phyloP scores from a whole-genome alignment of 2,113 vertebrate genomes.

The Falcunculus frontatus region DNA sequence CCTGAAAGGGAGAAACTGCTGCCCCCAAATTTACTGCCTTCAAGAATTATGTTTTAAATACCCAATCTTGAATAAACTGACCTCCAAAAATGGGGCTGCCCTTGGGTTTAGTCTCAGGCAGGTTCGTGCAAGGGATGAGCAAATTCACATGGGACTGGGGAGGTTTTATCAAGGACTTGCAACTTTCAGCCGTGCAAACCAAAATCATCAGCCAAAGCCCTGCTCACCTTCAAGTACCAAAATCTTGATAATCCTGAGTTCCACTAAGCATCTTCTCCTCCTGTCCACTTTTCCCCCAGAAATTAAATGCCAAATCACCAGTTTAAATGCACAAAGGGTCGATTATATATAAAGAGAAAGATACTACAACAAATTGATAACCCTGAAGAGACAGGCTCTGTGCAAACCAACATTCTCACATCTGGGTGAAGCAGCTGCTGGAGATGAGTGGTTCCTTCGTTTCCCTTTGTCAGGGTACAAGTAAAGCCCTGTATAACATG shows the following conservation, averaged over 20 bases:
- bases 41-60: neutral
- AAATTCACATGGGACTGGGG: neutral
- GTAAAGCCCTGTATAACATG: neutral
- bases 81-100: neutral
- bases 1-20: neutral
- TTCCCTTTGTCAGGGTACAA: neutral
- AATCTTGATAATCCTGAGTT: fast-evolving
- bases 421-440: neutral
- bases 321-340: neutral
- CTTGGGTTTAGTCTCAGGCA: neutral
- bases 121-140: neutral
- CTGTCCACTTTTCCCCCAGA: neutral
- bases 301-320: neutral
- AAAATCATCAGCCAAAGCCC: neutral
- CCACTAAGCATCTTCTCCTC: neutral
- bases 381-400: neutral
- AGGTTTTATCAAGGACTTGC: neutral
- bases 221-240: neutral
- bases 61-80: neutral
- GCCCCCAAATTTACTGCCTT: neutral
- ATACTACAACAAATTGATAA: neutral
- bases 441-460: neutral
- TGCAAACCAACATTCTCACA: neutral
- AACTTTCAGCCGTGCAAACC: neutral
- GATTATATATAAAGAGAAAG: neutral